Base-by-base conservation (phyloP, 37 sponge, comb jelly and placozoan species). In the Tethya wilhelma region DNA sequence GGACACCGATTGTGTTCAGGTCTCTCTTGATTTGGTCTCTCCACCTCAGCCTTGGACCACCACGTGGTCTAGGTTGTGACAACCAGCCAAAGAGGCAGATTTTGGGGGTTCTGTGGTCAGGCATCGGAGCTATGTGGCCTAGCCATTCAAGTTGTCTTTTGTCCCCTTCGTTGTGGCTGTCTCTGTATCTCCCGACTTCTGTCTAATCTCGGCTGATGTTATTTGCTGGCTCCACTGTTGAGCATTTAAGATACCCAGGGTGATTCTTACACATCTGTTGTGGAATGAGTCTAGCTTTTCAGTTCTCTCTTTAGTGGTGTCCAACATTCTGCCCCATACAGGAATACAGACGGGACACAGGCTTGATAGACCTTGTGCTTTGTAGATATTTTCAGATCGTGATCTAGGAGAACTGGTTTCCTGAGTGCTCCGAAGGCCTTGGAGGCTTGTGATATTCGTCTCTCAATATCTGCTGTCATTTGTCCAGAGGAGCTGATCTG, bases 181-280 rank as follows among this genome's bases (percentile, higher is more conserved):
- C 56, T 67, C 80, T 43, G 33, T 69, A 67, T 64, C 80, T 6
- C 69, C 80, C 80, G 69, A 79, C 68, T 65, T 49, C 36, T 44
- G 38, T 31, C 68, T 66, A 26, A 67, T 39, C 22, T 7, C 37
- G 5, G 28, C 58, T 36, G 57, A 56, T 5, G 69, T 64, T 34
- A 79, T 66, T 28, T 69, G 26, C 39, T 65, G 19, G 26, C 28
- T 36, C 80, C 80, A 79, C 38, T 79, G 66, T 44, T 60, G 40
- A 30, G 33, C 28, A 43, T 78, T 78, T 38, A 67, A 32, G 44
- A 78, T 78, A 2, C 67, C 79, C 34, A 78, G 64, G 46, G 44
- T 63, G 25, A 29, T 41, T 30, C 64, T 28, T 20, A 66, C 23
- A 79, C 80, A 79, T 41, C 80, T 39, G 56, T 79, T 69, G 58